These are phyloP conservation scores for Aspiorhynchus laticeps DNA, from an alignment of 2,113 vertebrate species.

Conservation along the genomic window DNA sequence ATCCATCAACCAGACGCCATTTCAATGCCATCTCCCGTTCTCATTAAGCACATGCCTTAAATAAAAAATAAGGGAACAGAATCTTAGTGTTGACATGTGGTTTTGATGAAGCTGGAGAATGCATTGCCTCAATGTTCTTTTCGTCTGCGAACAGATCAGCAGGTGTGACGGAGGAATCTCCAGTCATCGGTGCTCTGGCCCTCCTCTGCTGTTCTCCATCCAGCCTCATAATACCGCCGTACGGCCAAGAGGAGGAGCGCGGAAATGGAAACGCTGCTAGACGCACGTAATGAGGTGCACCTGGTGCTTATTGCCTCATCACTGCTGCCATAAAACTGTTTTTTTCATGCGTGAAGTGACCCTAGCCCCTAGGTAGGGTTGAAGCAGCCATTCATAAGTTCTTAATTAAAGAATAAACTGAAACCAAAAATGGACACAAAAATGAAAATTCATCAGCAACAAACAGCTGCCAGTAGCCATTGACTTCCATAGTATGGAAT, in stretches of 20 bases:
- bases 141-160: conserved; percentile 45
- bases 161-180: conserved; percentile 9
- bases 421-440: background rate
- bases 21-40: background rate
- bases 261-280: conserved; percentile 5
- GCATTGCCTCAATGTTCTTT: conserved; percentile 44
- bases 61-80: conserved; percentile 36
- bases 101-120: conserved; percentile 23
- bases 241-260: conserved; percentile 5
- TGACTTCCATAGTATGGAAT: no score
- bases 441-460: background rate
- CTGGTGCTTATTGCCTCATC: conserved; percentile 20
- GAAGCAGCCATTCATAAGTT: background rate
- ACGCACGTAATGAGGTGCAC: conserved; percentile 2
- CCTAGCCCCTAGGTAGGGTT: background rate
- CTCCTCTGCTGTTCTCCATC: background rate
- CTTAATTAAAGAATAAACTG: background rate
- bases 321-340: background rate
- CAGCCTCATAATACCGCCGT: background rate
- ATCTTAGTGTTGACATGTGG: background rate
- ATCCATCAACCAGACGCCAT: conserved; percentile 20
- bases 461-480: background rate
- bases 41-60: conserved; percentile 20
- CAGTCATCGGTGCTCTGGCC: background rate
- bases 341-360: background rate